These are phyloP conservation scores for Pelmatolapia mariae DNA, from an alignment of 2,113 vertebrate genomes.

Conservation along the genomic window DNA sequence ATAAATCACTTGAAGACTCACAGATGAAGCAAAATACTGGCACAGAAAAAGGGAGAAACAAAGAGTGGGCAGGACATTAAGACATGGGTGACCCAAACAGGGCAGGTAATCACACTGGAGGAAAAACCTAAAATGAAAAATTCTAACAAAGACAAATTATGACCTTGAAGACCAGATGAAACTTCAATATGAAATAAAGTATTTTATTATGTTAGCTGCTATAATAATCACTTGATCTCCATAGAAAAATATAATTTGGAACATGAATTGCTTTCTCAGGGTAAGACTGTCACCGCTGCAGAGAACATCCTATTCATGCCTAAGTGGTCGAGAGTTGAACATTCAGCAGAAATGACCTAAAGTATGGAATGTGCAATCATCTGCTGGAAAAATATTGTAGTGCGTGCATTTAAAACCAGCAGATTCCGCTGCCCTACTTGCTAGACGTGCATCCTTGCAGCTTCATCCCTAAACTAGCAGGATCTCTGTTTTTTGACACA, in stretches of 20 bases:
- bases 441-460: background rate
- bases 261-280: accelerated
- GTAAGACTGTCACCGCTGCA: background rate
- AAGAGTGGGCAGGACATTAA: background rate
- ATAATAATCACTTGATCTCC: background rate
- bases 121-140: background rate
- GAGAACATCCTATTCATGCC: background rate
- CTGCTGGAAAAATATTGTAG: background rate
- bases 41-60: background rate
- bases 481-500: accelerated
- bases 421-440: accelerated
- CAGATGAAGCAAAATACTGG: background rate
- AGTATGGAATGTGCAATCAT: background rate
- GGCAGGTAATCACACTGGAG: background rate
- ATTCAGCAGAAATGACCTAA: background rate
- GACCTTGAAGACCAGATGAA: background rate
- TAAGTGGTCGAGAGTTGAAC: background rate
- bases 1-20: background rate
- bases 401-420: background rate
- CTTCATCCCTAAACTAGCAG: background rate
- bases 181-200: background rate
- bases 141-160: background rate
- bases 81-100: accelerated
- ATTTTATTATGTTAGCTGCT: background rate
- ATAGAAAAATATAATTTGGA: background rate